Base-by-base conservation (phyloP, 2,797 vertebrate species). In the Echiichthys vipera region DNA sequence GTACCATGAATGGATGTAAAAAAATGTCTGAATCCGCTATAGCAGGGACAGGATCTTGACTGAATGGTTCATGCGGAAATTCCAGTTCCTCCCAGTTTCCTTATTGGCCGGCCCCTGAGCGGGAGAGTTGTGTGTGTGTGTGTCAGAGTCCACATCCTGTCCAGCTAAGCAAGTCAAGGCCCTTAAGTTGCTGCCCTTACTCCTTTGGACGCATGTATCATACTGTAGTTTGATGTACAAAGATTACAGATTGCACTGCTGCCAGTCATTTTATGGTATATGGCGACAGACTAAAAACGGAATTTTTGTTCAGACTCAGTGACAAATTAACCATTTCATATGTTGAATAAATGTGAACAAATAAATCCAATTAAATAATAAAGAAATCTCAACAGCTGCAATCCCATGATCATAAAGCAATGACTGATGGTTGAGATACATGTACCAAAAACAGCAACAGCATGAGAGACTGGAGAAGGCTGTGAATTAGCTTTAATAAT, bases 81-180 rank as follows among this genome's bases (percentile, higher is more conserved):
- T 67, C 56, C 1, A 0, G 65, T 45, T 82, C 67, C 59, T 80
- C 62, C 65, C 43, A 27, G 63, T 65, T 69, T 64, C 74, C 49
- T 76, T 58, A 34, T n/a, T 18, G 42, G 22, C 20, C 2, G 27
- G 49, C 27, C 40, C 24, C 51, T 45, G 53, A 58, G 42, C 2
- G 10, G 42, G 17, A 47, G 30, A 8, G 34, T n/a, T n/a, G n/a
- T n/a, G n/a, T 8, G 47, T 43, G 18, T 20, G 29, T 37, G 62
- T 61, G 65, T 69, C 24, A 55, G 66, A 12, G 10, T 59, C 70
- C 67, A 86, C 87, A 85, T 92, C 88, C 88, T 90, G 89, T 89
- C 72, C 79, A 83, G 79, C 72, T 77, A 71, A 81, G 54, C 11
- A 46, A 56, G 75, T 66, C 81, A 58, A 75, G 61, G 65, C 72